These are phyloP conservation scores for Lophius americanus DNA, from an alignment of 2,797 vertebrate species.

Conservation along the genomic window DNA sequence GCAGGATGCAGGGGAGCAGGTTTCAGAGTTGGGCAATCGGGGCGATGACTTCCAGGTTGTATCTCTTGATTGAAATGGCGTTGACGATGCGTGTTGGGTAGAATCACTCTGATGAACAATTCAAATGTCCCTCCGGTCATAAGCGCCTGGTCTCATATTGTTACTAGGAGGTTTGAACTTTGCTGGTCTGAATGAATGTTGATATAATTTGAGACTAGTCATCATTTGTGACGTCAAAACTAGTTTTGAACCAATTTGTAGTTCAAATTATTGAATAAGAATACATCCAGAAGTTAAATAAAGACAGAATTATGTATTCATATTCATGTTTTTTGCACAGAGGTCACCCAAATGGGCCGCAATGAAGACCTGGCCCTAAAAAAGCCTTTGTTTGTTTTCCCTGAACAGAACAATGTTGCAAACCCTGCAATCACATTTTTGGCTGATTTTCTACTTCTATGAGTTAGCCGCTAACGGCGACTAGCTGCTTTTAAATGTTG, in stretches of 20 bases:
- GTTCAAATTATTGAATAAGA: neutral
- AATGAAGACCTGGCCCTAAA: no score
- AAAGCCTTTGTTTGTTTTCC: no score
- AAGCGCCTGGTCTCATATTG: neutral
- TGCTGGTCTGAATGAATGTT: neutral
- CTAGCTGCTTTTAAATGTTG: no score
- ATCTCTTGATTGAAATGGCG: slow-evolving; percentile 69
- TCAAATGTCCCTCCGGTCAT: neutral
- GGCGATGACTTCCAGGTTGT: slow-evolving; percentile 71
- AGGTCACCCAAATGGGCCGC: no score
- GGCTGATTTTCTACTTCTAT: no score
- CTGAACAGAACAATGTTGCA: no score
- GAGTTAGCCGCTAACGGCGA: no score
- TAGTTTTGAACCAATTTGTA: neutral
- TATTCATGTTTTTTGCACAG: no score
- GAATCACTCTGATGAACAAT: neutral
- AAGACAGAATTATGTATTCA: no score
- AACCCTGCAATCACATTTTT: no score
- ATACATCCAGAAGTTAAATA: no score
- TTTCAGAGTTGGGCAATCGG: slow-evolving; percentile 3
- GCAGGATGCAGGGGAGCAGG: slow-evolving; percentile 31
- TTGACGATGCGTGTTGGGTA: neutral
- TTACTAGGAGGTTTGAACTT: neutral
- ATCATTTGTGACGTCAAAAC: neutral
- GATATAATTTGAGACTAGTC: neutral